phyloP scores from a whole-genome alignment of 2,888 invertebrate genomes.

The Meteorus cinctellus region DNA sequence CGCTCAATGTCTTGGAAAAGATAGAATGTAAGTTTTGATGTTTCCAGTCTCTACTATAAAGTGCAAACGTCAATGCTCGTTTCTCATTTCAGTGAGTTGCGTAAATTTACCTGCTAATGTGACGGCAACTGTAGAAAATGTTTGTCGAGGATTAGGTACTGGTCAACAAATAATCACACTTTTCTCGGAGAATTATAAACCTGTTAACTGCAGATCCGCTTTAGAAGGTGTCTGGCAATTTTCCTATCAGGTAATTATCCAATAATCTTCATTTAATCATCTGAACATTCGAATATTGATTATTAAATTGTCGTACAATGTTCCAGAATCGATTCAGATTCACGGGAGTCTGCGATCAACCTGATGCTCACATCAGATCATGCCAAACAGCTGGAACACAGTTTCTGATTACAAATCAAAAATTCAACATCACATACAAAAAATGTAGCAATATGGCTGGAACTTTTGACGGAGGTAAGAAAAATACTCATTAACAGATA shows the following conservation, averaged over 20 bases:
- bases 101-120: conserved; percentile 80
- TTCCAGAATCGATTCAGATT: conserved; percentile 88
- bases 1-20: conserved; percentile 92
- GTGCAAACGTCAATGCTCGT: conserved; percentile 15
- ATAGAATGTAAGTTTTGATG: conserved; percentile 81
- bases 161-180: conserved; percentile 89
- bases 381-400: conserved; percentile 97
- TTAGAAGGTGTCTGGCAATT: conserved; percentile 98
- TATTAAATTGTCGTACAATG: conserved; percentile 27
- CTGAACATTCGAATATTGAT: background rate
- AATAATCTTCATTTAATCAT: background rate
- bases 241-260: conserved; percentile 81
- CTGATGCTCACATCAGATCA: conserved; percentile 91
- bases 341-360: conserved; percentile 92
- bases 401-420: conserved; percentile 96
- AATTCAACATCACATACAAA: conserved; percentile 95
- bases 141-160: conserved; percentile 83
- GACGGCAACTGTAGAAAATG: conserved; percentile 83
- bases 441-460: conserved; percentile 92
- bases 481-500: background rate
- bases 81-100: conserved; percentile 79
- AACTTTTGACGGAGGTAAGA: conserved; percentile 86
- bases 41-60: too few relatives aligned
- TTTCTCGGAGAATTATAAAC: conserved; percentile 92
- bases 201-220: conserved; percentile 93